Base-by-base conservation (phyloP, 2,113 vertebrate genomes). In the Callipepla squamata region DNA sequence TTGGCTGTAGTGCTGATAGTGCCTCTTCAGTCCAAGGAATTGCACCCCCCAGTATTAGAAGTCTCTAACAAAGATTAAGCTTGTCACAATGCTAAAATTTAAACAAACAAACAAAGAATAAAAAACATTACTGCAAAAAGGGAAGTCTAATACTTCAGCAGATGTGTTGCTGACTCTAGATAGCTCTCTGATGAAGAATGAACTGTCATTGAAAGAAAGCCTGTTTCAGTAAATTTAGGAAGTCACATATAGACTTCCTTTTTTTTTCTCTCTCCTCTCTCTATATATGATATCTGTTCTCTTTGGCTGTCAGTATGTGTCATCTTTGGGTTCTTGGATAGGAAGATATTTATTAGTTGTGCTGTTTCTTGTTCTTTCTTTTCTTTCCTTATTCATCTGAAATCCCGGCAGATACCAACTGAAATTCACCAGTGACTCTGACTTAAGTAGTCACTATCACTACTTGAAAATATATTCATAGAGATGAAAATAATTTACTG, bases 51-150 rank as follows among this genome's bases (percentile, higher is more conserved):
- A 7, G 72, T 91, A 91, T 80, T 89, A 89, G 79, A 87, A 93
- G 70, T 85, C 68, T 87, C 94, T 90, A 92, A 74, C 42, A 93
- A 89, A 30, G 72, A 38, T 91, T 91, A 47, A 34, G 87, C 94
- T 76, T 83, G 68, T 68, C 87, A 85, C 25, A 75, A 22, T 2
- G 1, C 58, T 73, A 74, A 77, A 17, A 40, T 91, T 73, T 36
- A 83, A 59, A 85, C 26, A 8, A 85, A 13, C 4, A 51, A 58
- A 76, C 48, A 80, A 32, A 9, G 5, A 75, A 87, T 91, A 69
- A 89, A 89, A 91, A 67, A 4, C 50, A 63, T 62, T 92, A 51
- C 53, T 91, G 67, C 45, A 92, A 83, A 34, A 86, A 57, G 32
- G 30, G 32, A 62, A 50, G n/a, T 81, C 45, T 20, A n/a, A 75